Conservation (phyloP, 2,113 vertebrate species). For the Melozone crissalis region DNA sequence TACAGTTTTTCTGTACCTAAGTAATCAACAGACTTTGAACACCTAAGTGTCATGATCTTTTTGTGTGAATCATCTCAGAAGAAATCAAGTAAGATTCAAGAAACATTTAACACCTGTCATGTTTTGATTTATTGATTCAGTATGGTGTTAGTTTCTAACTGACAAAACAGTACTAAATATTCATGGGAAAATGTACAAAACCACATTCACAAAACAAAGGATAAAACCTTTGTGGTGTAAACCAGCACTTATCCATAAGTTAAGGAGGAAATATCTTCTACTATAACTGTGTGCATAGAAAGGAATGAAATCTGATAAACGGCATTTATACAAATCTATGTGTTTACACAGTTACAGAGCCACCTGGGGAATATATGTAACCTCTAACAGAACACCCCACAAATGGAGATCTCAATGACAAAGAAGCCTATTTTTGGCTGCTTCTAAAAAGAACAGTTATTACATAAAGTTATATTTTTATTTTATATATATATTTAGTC, state of each 20-base stretch:
- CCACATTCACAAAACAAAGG: constrained; percentile 66
- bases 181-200: constrained; percentile 68
- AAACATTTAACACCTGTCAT: constrained; percentile 56
- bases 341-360: neutral
- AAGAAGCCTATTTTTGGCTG: neutral
- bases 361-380: constrained; percentile 1
- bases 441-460: neutral
- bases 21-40: neutral
- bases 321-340: neutral
- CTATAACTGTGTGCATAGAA: neutral
- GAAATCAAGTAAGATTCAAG: neutral
- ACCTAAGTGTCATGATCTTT: neutral
- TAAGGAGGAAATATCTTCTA: constrained; percentile 1
- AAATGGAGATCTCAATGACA: neutral
- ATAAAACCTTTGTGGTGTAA: constrained; percentile 46
- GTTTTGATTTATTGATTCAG: constrained; percentile 68
- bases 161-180: constrained; percentile 61
- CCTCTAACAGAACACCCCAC: constrained; percentile 22
- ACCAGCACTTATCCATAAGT: constrained; percentile 15
- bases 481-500: neutral
- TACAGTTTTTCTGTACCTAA: neutral
- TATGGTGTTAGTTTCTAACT: constrained; percentile 53
- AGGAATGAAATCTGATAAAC: constrained; percentile 34
- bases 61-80: neutral
- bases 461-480: neutral